Evolutionary conservation across 2,888 invertebrate genomes (phyloP).

Genomic region (Yponomeuta malinellus): DNA sequence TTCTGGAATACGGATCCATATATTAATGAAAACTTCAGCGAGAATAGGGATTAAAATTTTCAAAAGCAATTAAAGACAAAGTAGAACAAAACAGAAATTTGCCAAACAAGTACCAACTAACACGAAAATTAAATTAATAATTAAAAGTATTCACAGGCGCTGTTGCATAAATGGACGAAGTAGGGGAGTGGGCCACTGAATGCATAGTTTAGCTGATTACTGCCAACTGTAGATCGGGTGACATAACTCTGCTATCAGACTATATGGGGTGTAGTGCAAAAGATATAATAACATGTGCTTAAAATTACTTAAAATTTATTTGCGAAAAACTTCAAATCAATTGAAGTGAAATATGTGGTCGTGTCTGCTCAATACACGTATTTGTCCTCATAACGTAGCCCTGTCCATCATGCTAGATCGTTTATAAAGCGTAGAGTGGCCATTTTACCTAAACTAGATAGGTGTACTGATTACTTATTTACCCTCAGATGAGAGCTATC

Average conservation of each 20-base stretch:
- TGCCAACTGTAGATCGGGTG: constrained; percentile 7
- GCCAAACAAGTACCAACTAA: neutral
- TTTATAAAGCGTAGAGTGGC: no score
- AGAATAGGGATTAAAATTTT: neutral
- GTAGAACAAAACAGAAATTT: constrained; percentile 3
- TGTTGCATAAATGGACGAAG: constrained; percentile 37
- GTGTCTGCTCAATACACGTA: no score
- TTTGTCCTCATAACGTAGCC: no score
- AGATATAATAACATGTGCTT: no score
- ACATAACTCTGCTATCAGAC: constrained; percentile 7
- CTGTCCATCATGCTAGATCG: no score
- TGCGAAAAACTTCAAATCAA: no score
- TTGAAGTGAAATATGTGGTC: no score
- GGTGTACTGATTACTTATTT: no score
- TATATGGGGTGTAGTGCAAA: neutral
- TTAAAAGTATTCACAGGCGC: constrained; percentile 25
- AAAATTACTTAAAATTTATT: no score
- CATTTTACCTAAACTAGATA: no score
- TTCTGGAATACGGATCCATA: no score
- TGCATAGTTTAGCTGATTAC: constrained; percentile 15
- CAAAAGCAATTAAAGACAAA: neutral
- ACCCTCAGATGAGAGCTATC: no score
- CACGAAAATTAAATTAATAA: constrained; percentile 21
- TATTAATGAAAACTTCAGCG: neutral
- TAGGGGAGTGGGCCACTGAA: constrained; percentile 39